Conservation (phyloP, 2,888 invertebrate species). For the Dolomedes plantarius region DNA sequence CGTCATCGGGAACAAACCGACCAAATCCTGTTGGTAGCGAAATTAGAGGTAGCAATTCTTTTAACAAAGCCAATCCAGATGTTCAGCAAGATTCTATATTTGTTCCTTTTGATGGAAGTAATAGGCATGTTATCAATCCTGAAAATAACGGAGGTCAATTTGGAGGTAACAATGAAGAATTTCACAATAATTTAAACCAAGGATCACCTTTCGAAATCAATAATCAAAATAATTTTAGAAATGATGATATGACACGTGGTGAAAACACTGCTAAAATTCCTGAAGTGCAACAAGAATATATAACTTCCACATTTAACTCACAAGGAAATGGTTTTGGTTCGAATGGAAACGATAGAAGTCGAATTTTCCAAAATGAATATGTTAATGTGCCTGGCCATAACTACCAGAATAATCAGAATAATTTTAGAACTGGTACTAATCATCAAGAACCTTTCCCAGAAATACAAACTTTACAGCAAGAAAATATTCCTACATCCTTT, state of each 20-base stretch:
- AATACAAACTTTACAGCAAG: neutral
- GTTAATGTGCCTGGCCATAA: neutral
- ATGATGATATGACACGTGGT: too few relatives aligned
- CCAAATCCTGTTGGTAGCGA: neutral
- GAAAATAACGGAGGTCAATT: neutral
- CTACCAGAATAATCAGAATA: neutral
- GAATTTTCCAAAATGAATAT: neutral
- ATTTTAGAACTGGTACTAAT: neutral
- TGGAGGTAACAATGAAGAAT: too few relatives aligned
- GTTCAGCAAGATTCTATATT: neutral
- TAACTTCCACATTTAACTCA: neutral
- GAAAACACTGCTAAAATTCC: too few relatives aligned
- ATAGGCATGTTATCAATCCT: neutral
- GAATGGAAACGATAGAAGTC: neutral
- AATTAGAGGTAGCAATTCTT: neutral
- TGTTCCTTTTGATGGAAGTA: neutral
- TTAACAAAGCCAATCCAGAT: neutral
- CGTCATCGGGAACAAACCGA: neutral
- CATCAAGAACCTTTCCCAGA: neutral
- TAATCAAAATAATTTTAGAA: too few relatives aligned
- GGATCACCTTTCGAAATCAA: too few relatives aligned
- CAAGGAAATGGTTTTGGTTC: neutral
- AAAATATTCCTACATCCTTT: neutral
- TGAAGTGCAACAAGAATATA: neutral
- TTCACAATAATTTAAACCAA: too few relatives aligned